Evolutionary conservation across 2,113 vertebrate species (phyloP).

Genomic region (Mungos mungo): DNA sequence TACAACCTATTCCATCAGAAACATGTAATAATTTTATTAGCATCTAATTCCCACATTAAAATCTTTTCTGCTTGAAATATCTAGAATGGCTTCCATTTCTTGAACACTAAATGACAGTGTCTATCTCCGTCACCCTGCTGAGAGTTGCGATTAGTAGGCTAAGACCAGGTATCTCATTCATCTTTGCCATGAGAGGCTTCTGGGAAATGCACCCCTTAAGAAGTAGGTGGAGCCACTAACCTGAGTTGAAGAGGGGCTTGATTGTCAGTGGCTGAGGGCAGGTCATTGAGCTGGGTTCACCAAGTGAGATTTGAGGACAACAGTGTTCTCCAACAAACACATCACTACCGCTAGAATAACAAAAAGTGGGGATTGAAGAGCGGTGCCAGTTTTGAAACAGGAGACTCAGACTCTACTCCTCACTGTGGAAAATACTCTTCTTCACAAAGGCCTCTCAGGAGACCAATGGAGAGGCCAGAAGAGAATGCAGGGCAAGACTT

Average conservation of each 20-base stretch:
- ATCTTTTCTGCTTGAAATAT: neutral
- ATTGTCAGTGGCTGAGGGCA: neutral
- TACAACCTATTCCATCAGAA: neutral
- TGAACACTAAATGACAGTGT: neutral
- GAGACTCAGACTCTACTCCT: neutral
- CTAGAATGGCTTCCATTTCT: neutral
- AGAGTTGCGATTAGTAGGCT: neutral
- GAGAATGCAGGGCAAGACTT: neutral
- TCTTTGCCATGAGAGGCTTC: neutral
- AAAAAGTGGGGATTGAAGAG: neutral
- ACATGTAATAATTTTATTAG: neutral
- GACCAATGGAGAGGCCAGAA: neutral
- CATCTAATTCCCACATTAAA: neutral
- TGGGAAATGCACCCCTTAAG: neutral
- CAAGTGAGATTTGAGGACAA: conserved; percentile 5
- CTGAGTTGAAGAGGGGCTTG: neutral
- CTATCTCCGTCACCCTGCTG: neutral
- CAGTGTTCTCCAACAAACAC: neutral
- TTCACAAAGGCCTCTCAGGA: neutral
- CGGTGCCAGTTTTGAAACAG: neutral
- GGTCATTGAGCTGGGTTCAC: neutral
- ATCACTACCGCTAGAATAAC: neutral
- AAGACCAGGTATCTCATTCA: neutral
- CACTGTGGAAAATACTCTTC: neutral
- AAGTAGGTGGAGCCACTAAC: neutral